Conservation (phyloP, 92 coral and sea anemone genomes). For the Zoanthus gigantus region DNA sequence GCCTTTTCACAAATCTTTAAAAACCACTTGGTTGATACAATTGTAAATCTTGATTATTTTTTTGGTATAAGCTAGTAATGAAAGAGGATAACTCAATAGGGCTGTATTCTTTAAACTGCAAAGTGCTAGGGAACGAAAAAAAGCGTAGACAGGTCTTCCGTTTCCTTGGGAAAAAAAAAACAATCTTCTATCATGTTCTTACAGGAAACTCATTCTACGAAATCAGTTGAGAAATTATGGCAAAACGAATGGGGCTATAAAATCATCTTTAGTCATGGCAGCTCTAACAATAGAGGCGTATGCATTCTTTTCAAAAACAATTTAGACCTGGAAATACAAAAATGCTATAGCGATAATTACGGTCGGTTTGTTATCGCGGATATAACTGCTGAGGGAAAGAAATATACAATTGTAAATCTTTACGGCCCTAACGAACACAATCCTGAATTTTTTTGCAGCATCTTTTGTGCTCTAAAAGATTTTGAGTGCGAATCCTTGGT, state of each 20-base stretch:
- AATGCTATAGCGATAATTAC: neutral
- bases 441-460: neutral
- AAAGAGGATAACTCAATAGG: neutral
- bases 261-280: slow-evolving; percentile 9
- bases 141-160: slow-evolving; percentile 18
- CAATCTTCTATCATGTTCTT: slow-evolving; percentile 1
- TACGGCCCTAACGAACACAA: neutral
- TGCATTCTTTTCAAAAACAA: slow-evolving; percentile 9
- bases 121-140: slow-evolving; percentile 1
- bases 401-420: neutral
- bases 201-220: slow-evolving; percentile 9
- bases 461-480: neutral
- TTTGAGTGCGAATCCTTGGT: neutral
- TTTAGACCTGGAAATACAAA: slow-evolving; percentile 8
- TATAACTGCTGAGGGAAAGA: neutral
- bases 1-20: slow-evolving; percentile 2
- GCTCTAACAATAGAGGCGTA: slow-evolving; percentile 5
- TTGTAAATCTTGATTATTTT: neutral
- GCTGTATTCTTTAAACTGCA: slow-evolving; percentile 13
- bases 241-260: slow-evolving; percentile 10
- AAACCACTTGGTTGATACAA: neutral
- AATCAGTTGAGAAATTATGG: slow-evolving; percentile 6
- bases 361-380: neutral
- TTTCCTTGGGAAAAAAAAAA: slow-evolving; percentile 7
- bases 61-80: neutral